These are phyloP conservation scores for Acanthochromis polyacanthus DNA, from an alignment of 2,113 vertebrate species.

Conservation along the genomic window DNA sequence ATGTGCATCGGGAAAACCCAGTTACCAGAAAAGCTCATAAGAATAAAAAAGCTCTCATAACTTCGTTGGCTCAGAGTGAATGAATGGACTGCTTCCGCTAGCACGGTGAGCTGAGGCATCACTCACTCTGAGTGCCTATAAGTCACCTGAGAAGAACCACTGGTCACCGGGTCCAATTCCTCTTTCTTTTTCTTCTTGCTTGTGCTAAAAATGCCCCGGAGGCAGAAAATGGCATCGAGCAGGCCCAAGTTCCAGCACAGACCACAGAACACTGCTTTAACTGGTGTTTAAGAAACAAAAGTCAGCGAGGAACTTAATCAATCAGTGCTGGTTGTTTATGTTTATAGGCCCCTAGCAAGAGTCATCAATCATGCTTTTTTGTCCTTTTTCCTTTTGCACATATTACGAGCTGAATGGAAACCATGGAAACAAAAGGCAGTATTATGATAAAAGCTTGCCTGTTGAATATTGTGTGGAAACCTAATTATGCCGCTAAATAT, in stretches of 20 bases:
- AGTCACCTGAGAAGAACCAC: conserved; percentile 77
- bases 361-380: conserved; percentile 79
- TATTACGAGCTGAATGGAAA: conserved; percentile 66
- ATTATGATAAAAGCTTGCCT: conserved; percentile 73
- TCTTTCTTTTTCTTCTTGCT: conserved; percentile 59
- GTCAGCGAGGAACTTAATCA: conserved; percentile 79
- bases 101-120: conserved; percentile 67
- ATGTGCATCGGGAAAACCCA: conserved; percentile 75
- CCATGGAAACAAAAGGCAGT: conserved; percentile 72
- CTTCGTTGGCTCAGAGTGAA: conserved; percentile 73
- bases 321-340: conserved; percentile 81
- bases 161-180: conserved; percentile 76
- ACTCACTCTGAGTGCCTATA: conserved; percentile 79
- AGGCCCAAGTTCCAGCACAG: conserved; percentile 50
- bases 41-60: conserved; percentile 82
- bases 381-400: conserved; percentile 58
- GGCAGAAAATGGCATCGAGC: conserved; percentile 65
- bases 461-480: conserved; percentile 76
- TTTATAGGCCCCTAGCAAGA: conserved; percentile 78
- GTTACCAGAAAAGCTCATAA: conserved; percentile 81
- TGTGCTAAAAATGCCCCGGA: conserved; percentile 66
- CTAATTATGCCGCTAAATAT: conserved; percentile 66
- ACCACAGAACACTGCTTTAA: conserved; percentile 67
- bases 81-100: conserved; percentile 69
- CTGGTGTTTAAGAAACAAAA: conserved; percentile 82